Conservation (phyloP, 2,113 vertebrate genomes). For the Carassius gibelio region DNA sequence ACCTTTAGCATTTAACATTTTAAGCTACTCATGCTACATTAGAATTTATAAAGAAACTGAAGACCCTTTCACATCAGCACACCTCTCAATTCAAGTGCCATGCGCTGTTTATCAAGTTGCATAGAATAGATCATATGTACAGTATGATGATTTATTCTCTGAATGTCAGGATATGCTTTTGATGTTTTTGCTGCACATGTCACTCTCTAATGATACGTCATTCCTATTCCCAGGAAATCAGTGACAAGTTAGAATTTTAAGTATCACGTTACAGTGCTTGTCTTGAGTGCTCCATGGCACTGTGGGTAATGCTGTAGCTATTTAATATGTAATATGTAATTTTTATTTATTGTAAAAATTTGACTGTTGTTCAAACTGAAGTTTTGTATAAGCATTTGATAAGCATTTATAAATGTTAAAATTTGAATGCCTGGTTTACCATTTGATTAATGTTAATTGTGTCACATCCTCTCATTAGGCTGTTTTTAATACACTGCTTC, state of each 20-base stretch:
- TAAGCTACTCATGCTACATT: background rate
- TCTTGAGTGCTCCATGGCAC: background rate
- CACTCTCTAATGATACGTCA: background rate
- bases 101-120: background rate
- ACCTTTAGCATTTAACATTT: background rate
- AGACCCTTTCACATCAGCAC: no score
- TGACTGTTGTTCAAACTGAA: no score
- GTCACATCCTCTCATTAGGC: no score
- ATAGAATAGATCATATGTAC: background rate
- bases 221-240: background rate
- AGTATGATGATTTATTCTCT: background rate
- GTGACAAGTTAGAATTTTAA: background rate
- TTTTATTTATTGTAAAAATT: no score
- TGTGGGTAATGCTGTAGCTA: background rate
- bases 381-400: no score
- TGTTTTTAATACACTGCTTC: no score
- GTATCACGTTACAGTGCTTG: background rate
- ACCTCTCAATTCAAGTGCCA: background rate
- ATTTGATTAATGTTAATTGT: no score
- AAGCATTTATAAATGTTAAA: no score
- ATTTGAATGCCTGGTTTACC: no score
- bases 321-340: no score
- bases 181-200: background rate
- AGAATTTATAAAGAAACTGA: background rate
- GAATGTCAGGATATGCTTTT: background rate